phyloP scores from a whole-genome alignment of 1,140 invertebrate genomes.

The Rhagoletis pomonella region DNA sequence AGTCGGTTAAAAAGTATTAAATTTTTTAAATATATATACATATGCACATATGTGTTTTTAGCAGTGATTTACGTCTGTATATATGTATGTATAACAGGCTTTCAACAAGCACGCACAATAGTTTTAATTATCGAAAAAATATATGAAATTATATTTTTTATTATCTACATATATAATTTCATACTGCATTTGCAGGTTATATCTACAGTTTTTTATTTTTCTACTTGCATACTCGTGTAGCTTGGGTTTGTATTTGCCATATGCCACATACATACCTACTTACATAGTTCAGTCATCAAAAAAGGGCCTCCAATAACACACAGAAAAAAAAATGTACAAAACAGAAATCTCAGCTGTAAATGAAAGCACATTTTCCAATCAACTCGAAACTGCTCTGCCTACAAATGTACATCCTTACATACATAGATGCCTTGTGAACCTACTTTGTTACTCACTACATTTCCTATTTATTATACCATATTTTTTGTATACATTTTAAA shows the following conservation, averaged over 20 bases:
- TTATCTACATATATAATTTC: conserved; percentile 17
- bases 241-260: conserved; percentile 43
- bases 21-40: not conserved
- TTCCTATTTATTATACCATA: no score
- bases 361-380: not conserved
- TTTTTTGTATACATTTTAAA: no score
- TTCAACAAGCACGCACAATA: no score
- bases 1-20: not conserved
- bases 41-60: not conserved
- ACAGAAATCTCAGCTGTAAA: not conserved
- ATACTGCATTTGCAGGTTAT: conserved; percentile 37
- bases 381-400: not conserved
- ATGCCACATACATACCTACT: no score
- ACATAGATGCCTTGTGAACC: not conserved
- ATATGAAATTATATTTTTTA: not conserved
- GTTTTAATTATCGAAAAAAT: no score
- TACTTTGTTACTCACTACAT: no score
- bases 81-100: no score
- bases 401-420: no score
- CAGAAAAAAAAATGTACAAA: not conserved
- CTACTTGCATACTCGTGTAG: conserved; percentile 35
- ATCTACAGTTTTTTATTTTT: conserved; percentile 7
- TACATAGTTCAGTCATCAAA: not conserved
- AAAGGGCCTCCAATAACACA: not conserved
- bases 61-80: not conserved